phyloP scores from a whole-genome alignment of 2,797 vertebrate species.

The Danio albolineatus region DNA sequence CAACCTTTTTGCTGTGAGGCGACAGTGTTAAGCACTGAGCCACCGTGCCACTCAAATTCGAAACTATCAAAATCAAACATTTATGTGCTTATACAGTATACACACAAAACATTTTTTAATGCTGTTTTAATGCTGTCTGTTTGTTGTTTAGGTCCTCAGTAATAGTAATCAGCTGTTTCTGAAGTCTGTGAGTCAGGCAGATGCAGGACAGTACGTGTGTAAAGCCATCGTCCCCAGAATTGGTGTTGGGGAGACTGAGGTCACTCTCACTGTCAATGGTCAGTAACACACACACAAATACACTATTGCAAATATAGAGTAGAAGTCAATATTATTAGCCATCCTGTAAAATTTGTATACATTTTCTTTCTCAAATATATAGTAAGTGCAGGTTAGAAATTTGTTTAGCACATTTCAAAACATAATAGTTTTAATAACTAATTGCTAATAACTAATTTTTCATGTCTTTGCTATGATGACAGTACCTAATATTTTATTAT shows the following conservation, averaged over 20 bases:
- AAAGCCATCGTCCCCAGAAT: constrained; percentile 96
- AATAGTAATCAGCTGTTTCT: constrained; percentile 95
- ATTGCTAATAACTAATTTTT: too few species aligned
- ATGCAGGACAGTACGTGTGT: constrained; percentile 93
- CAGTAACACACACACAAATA: constrained; percentile 61
- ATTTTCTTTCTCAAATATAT: too few species aligned
- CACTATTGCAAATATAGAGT: constrained; percentile 15
- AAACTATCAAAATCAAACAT: not conserved
- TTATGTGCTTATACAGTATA: not conserved
- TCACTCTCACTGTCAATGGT: constrained; percentile 93
- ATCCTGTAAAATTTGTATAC: too few species aligned
- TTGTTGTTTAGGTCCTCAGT: constrained; percentile 86
- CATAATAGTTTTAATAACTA: too few species aligned
- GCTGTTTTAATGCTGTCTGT: constrained; percentile 41
- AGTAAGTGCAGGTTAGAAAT: too few species aligned
- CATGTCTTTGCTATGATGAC: too few species aligned
- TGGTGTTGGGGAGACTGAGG: constrained; percentile 92
- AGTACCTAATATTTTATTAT: too few species aligned
- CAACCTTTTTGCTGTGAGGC: too few species aligned
- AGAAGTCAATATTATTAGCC: too few species aligned
- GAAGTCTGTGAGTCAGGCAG: constrained; percentile 90
- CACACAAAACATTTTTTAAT: not conserved
- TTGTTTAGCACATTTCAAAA: too few species aligned
- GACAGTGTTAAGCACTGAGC: not conserved
- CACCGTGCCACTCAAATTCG: too few species aligned